Evolutionary conservation across 2,797 vertebrate species (phyloP), one percentile per base, ranked within the genome.

Genomic region (Tenualosa ilisha): DNA sequence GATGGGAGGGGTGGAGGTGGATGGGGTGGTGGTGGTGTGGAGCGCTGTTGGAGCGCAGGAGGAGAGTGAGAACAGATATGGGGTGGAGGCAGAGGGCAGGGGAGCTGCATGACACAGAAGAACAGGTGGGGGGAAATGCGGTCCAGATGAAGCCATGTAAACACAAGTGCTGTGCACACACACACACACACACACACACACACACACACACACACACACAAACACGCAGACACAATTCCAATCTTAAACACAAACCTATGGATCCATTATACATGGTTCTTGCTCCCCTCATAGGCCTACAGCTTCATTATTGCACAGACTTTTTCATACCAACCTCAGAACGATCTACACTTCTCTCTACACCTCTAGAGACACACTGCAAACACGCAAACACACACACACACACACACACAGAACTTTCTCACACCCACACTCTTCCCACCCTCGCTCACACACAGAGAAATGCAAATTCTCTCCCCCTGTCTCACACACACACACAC

Each of bases 111-210:
- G 72, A 79, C 26, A 37, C 37, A 79, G 37, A 40, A 46, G 72
- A 40, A 79, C 72, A 79, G 72, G 72, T 79, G 72, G 72, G 40
- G 50, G 72, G 7, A 46, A 79, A 79, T 43, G 26, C 72, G 46
- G 37, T 43, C 37, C 72, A 79, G 40, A 79, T 43, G 20, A 43
- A 46, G 72, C 40, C 72, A 79, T 79, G 72, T 79, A 79, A 79
- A 40, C 72, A 46, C 40, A 8, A 31, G 0, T 17, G 7, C 5
- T 9, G 7, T 31, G 3, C 68, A 72, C 68, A 40, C 6, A 46
- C 72, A 72, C 12, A 31, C 26, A 72, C 26, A 72, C 31, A 0
- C 24, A 26, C 31, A 79, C 40, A 22, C 72, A 79, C 37, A 43
- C 37, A 40, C 31, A 12, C 61, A 65, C 61, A 65, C 61, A 72